Base-by-base conservation (phyloP, 2,113 vertebrate genomes). In the Salminus brasiliensis region DNA sequence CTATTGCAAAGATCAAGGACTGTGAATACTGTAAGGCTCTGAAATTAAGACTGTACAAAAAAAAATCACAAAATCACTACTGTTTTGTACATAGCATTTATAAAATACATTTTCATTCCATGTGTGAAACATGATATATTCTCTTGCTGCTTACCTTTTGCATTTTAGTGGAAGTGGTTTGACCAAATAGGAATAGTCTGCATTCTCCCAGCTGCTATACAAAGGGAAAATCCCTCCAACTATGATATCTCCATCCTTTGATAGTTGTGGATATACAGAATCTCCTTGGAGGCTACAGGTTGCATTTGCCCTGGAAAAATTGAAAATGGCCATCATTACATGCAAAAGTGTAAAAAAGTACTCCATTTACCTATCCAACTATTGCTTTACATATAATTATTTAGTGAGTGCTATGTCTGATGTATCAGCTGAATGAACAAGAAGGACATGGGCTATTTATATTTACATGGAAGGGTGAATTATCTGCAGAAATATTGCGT, bases 1-100 rank as follows among this genome's bases (percentile, higher is more conserved):
- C 88, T 30, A 92, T 89, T 12, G 92, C 89, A 87, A 91, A 93
- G 8, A 91, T 76, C 90, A 92, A 89, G 4, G 91, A 83, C 78
- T 91, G 89, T 25, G 88, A 79, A 79, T 78, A 88, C 69, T 92
- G 92, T 71, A 92, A 88, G 0, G 72, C 87, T 77, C 89, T 91
- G 79, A 90, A 89, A 85, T 91, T 87, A 55, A 93, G 81, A 78
- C 91, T 92, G n/a, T 2, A 79, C 72, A 32, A 49, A 43, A 47
- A n/a, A 29, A 47, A 7, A 25, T 7, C 27, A 27, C 15, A 18
- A 69, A 6, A 69, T 1, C 21, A 7, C 30, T 15, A 30, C 15
- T 29, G 16, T 15, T 13, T 27, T 49, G 7, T 3, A 8, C 8
- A 69, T 45, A 13, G 29, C 4, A 16, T 9, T 1, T 27, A 13